Percentiles rank a stretch among this genome's conserved stretches.
Evolutionary conservation across 2,113 vertebrate species (phyloP).

Genomic region (Sinocyclocheilus rhinocerous): DNA sequence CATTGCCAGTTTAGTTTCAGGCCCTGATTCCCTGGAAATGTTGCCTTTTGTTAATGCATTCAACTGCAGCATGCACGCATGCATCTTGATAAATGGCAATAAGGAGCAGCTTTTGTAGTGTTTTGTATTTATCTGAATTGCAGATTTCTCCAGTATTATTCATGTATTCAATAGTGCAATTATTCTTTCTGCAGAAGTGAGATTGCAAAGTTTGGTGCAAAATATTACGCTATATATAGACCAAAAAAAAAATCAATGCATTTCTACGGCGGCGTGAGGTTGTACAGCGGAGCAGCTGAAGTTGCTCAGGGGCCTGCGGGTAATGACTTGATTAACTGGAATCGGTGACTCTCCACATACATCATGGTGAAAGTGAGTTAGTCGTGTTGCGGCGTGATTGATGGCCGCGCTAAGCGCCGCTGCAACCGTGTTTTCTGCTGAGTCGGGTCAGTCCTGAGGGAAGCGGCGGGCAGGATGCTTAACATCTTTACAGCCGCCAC

Average conservation of each 20-base stretch:
- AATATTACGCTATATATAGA: not conserved
- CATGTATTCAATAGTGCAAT: slow-evolving; percentile 36
- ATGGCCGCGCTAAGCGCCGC: slow-evolving; percentile 58
- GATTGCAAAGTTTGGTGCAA: slow-evolving; percentile 24
- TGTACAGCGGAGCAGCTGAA: slow-evolving; percentile 66
- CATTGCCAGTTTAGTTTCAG: too few species aligned
- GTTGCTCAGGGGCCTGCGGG: slow-evolving; percentile 52
- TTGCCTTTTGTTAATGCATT: slow-evolving; percentile 28
- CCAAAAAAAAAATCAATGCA: not conserved
- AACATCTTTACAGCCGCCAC: slow-evolving; percentile 28
- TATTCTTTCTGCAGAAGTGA: slow-evolving; percentile 4
- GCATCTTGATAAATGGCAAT: slow-evolving; percentile 15
- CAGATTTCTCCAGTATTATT: slow-evolving; percentile 20
- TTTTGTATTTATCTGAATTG: slow-evolving; percentile 42
- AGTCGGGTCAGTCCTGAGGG: slow-evolving; percentile 60
- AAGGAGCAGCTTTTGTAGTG: slow-evolving; percentile 30
- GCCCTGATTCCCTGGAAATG: not conserved
- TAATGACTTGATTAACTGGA: slow-evolving; percentile 78
- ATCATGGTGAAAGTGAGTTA: slow-evolving; percentile 72
- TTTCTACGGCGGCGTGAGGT: slow-evolving; percentile 32
- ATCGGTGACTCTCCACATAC: slow-evolving; percentile 68
- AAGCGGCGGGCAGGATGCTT: slow-evolving; percentile 45
- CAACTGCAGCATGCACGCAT: slow-evolving; percentile 8
- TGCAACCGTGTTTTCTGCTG: slow-evolving; percentile 63
- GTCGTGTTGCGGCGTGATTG: slow-evolving; percentile 70